Percentiles rank a stretch among this genome's conserved stretches.
These are phyloP conservation scores for Conus canariensis DNA, from an alignment of 2,888 invertebrate species.

Conservation along the genomic window DNA sequence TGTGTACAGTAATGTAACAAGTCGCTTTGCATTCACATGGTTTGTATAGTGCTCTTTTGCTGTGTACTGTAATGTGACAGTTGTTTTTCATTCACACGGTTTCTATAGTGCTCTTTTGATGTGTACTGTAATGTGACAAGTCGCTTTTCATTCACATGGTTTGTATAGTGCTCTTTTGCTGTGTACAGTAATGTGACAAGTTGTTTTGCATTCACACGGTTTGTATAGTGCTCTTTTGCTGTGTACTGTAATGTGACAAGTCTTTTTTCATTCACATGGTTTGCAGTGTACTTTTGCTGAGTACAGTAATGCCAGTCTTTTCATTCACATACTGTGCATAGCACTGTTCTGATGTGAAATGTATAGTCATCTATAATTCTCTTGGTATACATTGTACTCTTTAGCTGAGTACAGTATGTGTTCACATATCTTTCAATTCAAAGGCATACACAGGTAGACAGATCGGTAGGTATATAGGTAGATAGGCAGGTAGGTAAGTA, in stretches of 20 bases:
- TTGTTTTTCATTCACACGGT: too few relatives aligned
- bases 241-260: too few relatives aligned
- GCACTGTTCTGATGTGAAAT: conserved; percentile 82
- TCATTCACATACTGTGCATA: conserved; percentile 82
- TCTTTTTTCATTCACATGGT: too few relatives aligned
- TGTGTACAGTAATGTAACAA: conserved; percentile 50
- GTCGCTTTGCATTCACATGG: not conserved
- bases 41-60: not conserved
- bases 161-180: conserved; percentile 85
- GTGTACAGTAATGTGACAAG: conserved; percentile 1
- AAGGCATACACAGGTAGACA: too few relatives aligned
- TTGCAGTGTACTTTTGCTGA: too few relatives aligned
- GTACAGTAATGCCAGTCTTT: too few relatives aligned
- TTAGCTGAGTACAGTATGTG: too few relatives aligned
- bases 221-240: not conserved
- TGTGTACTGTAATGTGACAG: too few relatives aligned
- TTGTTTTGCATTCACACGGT: not conserved
- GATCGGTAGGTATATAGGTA: too few relatives aligned
- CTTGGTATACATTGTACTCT: not conserved
- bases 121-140: too few relatives aligned
- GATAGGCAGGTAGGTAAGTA: too few relatives aligned
- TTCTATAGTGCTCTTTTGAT: conserved; percentile 58
- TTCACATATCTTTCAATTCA: too few relatives aligned
- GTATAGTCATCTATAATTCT: not conserved
- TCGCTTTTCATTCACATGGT: conserved; percentile 77